Conservation (phyloP, 2,888 invertebrate genomes). For the Apamea anceps region DNA sequence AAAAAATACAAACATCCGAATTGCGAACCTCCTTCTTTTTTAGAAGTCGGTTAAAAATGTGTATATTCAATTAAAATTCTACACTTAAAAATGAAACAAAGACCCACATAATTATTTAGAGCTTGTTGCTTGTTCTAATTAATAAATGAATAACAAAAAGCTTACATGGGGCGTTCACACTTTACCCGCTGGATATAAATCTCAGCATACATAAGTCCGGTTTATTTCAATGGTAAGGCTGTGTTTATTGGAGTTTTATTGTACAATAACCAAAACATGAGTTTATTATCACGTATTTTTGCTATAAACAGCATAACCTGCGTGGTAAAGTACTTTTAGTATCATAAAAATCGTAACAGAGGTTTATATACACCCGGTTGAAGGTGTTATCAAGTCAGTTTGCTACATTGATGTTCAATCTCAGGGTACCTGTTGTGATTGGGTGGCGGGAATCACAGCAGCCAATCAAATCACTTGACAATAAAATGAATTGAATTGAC, state of each 20-base stretch:
- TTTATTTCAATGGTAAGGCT: conserved; percentile 43
- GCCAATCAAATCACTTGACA: conserved; percentile 8
- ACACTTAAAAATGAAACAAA: not conserved
- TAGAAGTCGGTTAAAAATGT: no score
- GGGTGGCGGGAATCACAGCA: not conserved
- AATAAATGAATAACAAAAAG: conserved; percentile 19
- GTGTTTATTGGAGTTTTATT: conserved; percentile 47
- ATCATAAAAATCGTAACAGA: not conserved
- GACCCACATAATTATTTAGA: not conserved
- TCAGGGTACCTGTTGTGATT: not conserved
- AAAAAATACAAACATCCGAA: no score
- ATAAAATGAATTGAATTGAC: not conserved
- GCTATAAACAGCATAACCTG: not conserved
- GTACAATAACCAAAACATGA: conserved; percentile 27
- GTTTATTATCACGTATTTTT: conserved; percentile 28
- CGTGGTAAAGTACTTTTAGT: not conserved
- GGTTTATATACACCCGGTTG: not conserved
- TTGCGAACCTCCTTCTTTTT: no score
- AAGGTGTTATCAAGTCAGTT: not conserved
- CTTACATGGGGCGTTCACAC: not conserved
- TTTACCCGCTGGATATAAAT: conserved; percentile 16
- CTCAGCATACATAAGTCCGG: not conserved
- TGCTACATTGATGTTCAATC: not conserved
- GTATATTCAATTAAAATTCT: not conserved
- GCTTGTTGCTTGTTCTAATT: conserved; percentile 20